Conservation (phyloP, 1,140 invertebrate species). For the Agrypnia vestita region DNA sequence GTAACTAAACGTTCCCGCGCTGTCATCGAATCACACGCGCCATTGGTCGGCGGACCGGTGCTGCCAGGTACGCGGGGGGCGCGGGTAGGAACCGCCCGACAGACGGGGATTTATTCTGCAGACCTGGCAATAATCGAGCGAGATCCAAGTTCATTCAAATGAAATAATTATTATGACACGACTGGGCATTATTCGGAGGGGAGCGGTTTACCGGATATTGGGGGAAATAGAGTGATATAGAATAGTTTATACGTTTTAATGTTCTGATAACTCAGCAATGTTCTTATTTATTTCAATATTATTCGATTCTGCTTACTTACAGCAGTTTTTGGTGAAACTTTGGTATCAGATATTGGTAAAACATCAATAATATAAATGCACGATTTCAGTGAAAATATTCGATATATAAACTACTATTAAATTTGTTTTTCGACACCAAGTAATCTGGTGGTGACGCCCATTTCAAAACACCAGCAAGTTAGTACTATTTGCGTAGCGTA, state of each 20-base stretch:
- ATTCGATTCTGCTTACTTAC: too few species aligned
- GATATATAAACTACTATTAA: too few species aligned
- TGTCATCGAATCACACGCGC: slow-evolving; percentile 58
- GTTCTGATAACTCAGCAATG: too few species aligned
- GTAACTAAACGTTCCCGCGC: slow-evolving; percentile 57
- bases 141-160: slow-evolving; percentile 36
- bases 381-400: too few species aligned
- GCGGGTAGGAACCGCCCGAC: slow-evolving; percentile 22
- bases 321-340: too few species aligned
- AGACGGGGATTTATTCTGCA: slow-evolving; percentile 53
- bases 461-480: too few species aligned
- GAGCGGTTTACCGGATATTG: slow-evolving; percentile 31
- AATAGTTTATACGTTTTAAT: background rate
- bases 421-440: too few species aligned
- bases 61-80: slow-evolving; percentile 34
- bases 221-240: slow-evolving; percentile 5
- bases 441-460: too few species aligned
- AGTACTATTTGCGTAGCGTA: too few species aligned
- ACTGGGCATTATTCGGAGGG: slow-evolving; percentile 19
- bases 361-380: too few species aligned
- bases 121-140: slow-evolving; percentile 56
- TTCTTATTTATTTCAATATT: too few species aligned
- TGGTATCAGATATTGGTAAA: too few species aligned
- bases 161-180: slow-evolving; percentile 51
- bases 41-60: slow-evolving; percentile 55